A percentile compares a stretch with the other conserved stretches of the same genome.
These are phyloP conservation scores for Sandelia bainsii DNA, from an alignment of 2,797 vertebrate genomes.

Conservation along the genomic window DNA sequence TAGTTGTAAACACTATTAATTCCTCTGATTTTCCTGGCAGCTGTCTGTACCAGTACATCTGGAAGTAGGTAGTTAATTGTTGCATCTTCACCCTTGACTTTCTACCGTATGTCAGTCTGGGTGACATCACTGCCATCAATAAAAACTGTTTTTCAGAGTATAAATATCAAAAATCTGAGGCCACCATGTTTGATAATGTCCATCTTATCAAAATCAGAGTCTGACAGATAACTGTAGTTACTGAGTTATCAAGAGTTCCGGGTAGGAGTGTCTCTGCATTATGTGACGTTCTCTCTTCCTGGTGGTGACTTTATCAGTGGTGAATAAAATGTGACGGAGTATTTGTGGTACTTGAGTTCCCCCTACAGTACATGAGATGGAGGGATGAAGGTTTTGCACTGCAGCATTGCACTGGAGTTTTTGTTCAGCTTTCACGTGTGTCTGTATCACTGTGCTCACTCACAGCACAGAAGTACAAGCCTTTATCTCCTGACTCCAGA, in stretches of 20 bases:
- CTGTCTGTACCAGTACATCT: constrained; percentile 73
- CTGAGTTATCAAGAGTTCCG: no score
- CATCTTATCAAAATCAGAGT: no score
- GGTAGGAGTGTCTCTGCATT: neutral
- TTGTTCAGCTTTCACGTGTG: neutral
- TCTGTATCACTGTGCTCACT: neutral
- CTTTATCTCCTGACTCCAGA: constrained; percentile 39
- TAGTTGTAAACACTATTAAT: neutral
- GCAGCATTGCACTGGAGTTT: neutral
- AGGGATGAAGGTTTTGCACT: no score
- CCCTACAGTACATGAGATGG: no score
- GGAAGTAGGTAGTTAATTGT: fast-evolving
- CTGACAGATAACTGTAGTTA: no score
- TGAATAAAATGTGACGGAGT: no score
- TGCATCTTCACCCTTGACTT: neutral
- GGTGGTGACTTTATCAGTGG: no score
- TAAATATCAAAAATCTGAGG: neutral
- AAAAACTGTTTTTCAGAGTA: neutral
- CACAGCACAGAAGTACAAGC: constrained; percentile 68
- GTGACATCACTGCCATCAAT: constrained; percentile 42
- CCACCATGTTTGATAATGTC: neutral
- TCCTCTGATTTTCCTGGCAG: constrained; percentile 21
- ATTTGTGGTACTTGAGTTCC: no score
- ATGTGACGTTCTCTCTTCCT: no score
- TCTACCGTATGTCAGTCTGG: constrained; percentile 24